Evolutionary conservation across 2,797 vertebrate species (phyloP).

Genomic region (Lepidocolaptes lacrymiger): DNA sequence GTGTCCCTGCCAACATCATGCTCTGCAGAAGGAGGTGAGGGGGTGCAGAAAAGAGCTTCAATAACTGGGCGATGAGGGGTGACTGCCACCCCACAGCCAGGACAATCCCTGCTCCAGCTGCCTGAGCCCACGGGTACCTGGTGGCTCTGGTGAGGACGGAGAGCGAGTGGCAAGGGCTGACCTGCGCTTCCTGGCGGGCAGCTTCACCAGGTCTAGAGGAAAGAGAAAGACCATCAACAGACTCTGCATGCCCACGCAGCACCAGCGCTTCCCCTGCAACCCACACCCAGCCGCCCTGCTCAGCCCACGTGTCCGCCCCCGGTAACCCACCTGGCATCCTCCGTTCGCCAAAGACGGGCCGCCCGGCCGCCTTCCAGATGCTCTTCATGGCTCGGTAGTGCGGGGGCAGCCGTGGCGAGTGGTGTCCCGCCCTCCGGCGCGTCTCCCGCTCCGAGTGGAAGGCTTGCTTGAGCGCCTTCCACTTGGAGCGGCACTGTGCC

Average conservation of each 20-base stretch:
- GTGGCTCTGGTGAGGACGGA: neutral
- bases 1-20: accelerated
- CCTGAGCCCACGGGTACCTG: neutral
- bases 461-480: slow-evolving; percentile 62
- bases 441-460: slow-evolving; percentile 50
- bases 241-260: accelerated
- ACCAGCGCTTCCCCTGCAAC: neutral
- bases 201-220: neutral
- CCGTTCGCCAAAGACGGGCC: neutral
- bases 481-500: slow-evolving; percentile 64
- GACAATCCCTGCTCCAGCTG: neutral
- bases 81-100: neutral
- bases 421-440: neutral
- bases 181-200: neutral
- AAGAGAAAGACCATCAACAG: neutral
- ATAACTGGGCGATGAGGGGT: neutral
- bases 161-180: accelerated
- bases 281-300: accelerated
- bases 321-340: neutral
- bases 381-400: slow-evolving; percentile 40
- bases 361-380: slow-evolving; percentile 43
- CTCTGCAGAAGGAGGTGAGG: neutral
- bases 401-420: neutral
- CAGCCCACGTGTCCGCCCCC: accelerated
- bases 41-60: neutral